Percentiles rank a stretch among this genome's conserved stretches.
Conservation (phyloP, 2,113 vertebrate genomes). For the Craseonycteris thonglongyai region DNA sequence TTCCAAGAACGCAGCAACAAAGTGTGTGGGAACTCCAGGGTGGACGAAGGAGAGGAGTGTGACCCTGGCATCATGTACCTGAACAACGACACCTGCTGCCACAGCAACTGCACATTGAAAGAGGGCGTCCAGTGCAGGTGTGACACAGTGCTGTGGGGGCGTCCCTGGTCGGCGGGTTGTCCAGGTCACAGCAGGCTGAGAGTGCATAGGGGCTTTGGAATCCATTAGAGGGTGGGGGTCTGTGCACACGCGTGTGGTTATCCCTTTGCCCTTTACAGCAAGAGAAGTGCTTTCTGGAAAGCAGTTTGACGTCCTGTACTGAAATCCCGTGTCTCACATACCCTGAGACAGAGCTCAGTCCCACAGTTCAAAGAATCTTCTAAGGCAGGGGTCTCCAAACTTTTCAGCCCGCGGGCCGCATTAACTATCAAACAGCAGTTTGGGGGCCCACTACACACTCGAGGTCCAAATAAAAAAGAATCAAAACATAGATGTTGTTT, state of each 20-base stretch:
- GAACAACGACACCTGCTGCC: slow-evolving; percentile 89
- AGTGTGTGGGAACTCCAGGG: slow-evolving; percentile 96
- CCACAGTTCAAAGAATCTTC: neutral
- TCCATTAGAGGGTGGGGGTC: fast-evolving
- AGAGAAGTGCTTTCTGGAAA: neutral
- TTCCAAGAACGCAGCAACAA: slow-evolving; percentile 94
- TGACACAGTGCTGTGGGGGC: neutral
- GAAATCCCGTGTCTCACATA: neutral
- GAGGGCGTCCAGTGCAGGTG: slow-evolving; percentile 88
- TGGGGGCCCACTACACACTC: no score
- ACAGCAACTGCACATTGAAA: slow-evolving; percentile 85
- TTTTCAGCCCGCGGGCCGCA: no score
- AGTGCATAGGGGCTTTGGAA: no score
- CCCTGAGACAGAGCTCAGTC: neutral
- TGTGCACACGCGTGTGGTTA: neutral
- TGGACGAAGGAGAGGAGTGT: slow-evolving; percentile 94
- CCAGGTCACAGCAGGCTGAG: no score
- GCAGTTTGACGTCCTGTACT: neutral
- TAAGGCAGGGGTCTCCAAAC: no score
- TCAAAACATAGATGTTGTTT: no score
- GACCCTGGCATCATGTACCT: slow-evolving; percentile 93
- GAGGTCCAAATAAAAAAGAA: no score
- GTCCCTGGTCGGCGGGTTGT: fast-evolving
- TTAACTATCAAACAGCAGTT: no score
- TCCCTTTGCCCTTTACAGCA: neutral